Evolutionary conservation across 2,113 vertebrate species (phyloP), one percentile per base, ranked within the genome.

Genomic region (Trogon surrucura): DNA sequence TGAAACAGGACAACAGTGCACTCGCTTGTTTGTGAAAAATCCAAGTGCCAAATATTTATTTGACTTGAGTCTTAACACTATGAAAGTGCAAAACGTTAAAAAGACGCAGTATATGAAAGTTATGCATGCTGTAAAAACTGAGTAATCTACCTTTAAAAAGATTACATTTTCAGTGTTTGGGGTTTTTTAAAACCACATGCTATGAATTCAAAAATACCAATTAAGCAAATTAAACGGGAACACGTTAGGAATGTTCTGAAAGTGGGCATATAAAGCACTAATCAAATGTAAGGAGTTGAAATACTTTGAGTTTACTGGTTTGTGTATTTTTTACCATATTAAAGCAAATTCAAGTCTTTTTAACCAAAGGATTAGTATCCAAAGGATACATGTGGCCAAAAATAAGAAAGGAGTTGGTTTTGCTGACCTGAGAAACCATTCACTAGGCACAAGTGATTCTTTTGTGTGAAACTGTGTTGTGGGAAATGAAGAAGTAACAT

Each of bases 371-470:
- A 29, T 54, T 36, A 25, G 6, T 30, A 73, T 66, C 30, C 38
- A 85, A 62, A 58, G 20, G 12, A 83, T 53, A 69, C 30, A 21
- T 1, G 9, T 53, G 53, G n/a, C 38, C 4, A 0, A 72, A 87
- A 89, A n/a, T 48, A 69, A 56, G 60, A 21, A 65, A 61, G 36
- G 36, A 34, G 25, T 47, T 78, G 50, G 21, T 75, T 87, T 81
- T 78, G 73, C 70, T 92, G 93, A 89, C 84, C 54, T 74, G 70
- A 80, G 80, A 87, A 73, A 87, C 41, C 53, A 89, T 36, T 87
- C 57, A 69, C 48, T 21, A 81, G 56, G 44, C 44, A 36, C 51
- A 73, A 69, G 22, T 79, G 74, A 94, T 75, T 82, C 85, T 71
- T 74, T 41, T 41, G 41, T 41, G 41, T 41, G 41, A 29, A 83